Percentiles rank a stretch among this genome's conserved stretches.
These are phyloP conservation scores for Arion vulgaris DNA, from an alignment of 1,140 invertebrate species.

Conservation along the genomic window DNA sequence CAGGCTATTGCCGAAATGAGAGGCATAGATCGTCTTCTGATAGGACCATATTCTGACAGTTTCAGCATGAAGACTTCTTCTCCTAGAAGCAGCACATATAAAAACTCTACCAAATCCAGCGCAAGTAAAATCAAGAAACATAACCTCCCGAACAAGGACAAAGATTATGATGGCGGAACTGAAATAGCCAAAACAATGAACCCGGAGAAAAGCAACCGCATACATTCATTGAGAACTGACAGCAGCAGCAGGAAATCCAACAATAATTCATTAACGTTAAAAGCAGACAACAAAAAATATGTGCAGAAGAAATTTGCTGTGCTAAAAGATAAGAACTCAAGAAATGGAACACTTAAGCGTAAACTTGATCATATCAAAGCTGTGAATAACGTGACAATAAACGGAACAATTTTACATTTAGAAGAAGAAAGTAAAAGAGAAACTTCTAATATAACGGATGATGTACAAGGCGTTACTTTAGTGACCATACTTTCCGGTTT, in stretches of 20 bases:
- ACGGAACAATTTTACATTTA: background rate
- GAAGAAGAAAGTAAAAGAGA: background rate
- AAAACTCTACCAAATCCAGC: background rate
- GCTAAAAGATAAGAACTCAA: background rate
- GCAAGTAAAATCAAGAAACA: background rate
- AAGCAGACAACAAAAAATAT: background rate
- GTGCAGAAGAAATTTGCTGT: background rate
- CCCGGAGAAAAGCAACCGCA: background rate
- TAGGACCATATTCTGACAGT: constrained; percentile 17
- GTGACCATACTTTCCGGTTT: background rate
- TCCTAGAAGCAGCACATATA: background rate
- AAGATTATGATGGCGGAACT: background rate
- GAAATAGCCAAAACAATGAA: background rate
- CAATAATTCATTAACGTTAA: background rate
- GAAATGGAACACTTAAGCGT: background rate
- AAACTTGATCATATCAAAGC: background rate
- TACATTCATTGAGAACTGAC: background rate
- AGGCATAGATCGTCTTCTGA: constrained; percentile 10
- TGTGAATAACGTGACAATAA: background rate
- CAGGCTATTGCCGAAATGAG: constrained; percentile 14
- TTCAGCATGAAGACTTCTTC: background rate
- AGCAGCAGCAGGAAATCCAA: background rate
- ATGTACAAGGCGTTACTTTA: background rate
- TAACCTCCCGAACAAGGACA: background rate
- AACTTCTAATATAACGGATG: background rate